Conservation (phyloP, 2,888 invertebrate species). For the Pristionchus entomophagus region DNA sequence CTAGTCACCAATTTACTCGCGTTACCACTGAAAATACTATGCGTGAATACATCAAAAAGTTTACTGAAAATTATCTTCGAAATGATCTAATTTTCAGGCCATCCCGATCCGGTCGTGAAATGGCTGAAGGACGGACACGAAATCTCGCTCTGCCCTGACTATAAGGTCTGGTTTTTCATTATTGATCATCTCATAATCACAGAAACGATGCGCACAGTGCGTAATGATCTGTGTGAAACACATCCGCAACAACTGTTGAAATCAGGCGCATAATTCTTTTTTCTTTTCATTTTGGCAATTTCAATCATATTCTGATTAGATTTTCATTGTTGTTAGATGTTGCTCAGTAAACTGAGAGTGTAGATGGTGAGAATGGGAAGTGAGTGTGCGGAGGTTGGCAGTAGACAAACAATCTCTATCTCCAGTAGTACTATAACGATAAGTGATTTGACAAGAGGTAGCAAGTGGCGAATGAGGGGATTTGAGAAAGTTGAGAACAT, state of each 20-base stretch:
- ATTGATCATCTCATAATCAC: not conserved
- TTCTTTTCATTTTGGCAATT: not conserved
- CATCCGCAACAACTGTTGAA: too few species aligned
- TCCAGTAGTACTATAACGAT: not conserved
- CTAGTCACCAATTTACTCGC: too few species aligned
- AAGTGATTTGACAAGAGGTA: not conserved
- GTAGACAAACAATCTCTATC: not conserved
- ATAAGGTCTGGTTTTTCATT: constrained; percentile 60
- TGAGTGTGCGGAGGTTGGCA: not conserved
- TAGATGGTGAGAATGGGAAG: constrained; percentile 9
- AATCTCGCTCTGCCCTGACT: constrained; percentile 75
- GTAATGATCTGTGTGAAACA: too few species aligned
- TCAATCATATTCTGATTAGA: not conserved
- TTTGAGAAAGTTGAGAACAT: not conserved
- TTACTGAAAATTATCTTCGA: too few species aligned
- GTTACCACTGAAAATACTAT: too few species aligned
- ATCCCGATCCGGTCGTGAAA: constrained; percentile 76
- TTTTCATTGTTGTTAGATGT: not conserved
- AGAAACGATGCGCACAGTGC: too few species aligned
- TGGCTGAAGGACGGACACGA: constrained; percentile 76
- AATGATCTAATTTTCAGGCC: constrained; percentile 46
- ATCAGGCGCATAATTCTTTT: too few species aligned
- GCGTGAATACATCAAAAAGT: too few species aligned
- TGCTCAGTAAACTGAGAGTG: not conserved
- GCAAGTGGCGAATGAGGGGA: not conserved